A percentile compares a stretch with the other conserved stretches of the same genome.
Conservation (phyloP, 2,113 vertebrate genomes). For the Trichechus manatus region DNA sequence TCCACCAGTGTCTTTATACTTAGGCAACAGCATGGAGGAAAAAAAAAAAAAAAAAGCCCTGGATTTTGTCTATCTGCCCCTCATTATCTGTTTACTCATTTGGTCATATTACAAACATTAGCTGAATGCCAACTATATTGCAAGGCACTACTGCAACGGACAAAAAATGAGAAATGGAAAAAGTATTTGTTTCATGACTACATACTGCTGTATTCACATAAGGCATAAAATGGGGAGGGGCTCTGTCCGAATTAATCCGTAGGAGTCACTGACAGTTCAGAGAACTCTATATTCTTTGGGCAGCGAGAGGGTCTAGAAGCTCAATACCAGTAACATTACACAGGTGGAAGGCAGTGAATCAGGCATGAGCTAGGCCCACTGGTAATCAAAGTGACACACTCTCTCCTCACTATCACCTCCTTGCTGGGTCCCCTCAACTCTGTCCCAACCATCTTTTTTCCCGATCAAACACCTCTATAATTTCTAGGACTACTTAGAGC, state of each 20-base stretch:
- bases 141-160: not conserved
- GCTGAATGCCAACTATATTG: not conserved
- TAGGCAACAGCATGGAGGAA: not conserved
- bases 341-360: not conserved
- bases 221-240: not conserved
- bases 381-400: not conserved
- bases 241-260: not conserved
- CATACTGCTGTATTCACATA: not conserved
- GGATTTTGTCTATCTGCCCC: not conserved
- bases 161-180: not conserved
- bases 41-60: not conserved
- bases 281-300: not conserved
- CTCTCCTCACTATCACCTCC: not conserved
- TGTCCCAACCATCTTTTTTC: not conserved
- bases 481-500: constrained; percentile 32
- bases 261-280: not conserved
- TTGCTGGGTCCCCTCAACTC: not conserved
- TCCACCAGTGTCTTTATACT: not conserved
- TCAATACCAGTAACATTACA: not conserved
- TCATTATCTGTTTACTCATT: not conserved
- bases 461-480: not conserved
- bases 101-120: not conserved
- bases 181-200: not conserved
- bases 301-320: not conserved
- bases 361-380: not conserved